A percentile compares a stretch with the other conserved stretches of the same genome.
phyloP scores from a whole-genome alignment of 2,888 invertebrate genomes.

The Sycophila texana region DNA sequence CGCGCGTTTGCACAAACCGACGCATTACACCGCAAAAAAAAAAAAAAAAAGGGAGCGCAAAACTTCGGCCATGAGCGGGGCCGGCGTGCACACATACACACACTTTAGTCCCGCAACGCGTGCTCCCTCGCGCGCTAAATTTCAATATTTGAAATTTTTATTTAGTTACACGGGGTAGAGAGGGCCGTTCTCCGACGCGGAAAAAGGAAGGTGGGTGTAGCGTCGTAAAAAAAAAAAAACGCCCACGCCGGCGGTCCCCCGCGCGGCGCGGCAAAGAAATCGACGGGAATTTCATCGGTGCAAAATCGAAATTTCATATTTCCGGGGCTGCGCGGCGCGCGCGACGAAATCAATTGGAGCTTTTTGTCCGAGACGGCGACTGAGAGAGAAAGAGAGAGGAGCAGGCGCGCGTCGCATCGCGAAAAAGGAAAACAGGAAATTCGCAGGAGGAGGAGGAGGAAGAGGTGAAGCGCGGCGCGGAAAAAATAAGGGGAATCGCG shows the following conservation, averaged over 20 bases:
- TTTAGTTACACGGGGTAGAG: constrained; percentile 28
- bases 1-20: background rate
- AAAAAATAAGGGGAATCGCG: constrained; percentile 27
- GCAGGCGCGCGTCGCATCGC: too few species aligned
- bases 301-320: constrained; percentile 55
- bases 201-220: constrained; percentile 25
- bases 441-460: constrained; percentile 2
- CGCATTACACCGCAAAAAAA: constrained; percentile 40
- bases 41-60: constrained; percentile 43
- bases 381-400: background rate
- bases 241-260: too few species aligned
- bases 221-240: constrained; percentile 1
- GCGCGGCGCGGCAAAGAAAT: constrained; percentile 27
- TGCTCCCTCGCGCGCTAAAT: constrained; percentile 38
- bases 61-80: constrained; percentile 2
- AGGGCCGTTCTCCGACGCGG: constrained; percentile 2
- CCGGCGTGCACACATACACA: too few species aligned
- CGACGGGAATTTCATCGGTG: constrained; percentile 51
- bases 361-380: constrained; percentile 42
- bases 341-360: constrained; percentile 51
- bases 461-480: background rate
- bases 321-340: constrained; percentile 24
- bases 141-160: constrained; percentile 51
- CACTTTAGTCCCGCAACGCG: constrained; percentile 23
- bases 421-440: constrained; percentile 49